Conservation (phyloP, 1,140 invertebrate genomes). For the Drosophila elegans region DNA sequence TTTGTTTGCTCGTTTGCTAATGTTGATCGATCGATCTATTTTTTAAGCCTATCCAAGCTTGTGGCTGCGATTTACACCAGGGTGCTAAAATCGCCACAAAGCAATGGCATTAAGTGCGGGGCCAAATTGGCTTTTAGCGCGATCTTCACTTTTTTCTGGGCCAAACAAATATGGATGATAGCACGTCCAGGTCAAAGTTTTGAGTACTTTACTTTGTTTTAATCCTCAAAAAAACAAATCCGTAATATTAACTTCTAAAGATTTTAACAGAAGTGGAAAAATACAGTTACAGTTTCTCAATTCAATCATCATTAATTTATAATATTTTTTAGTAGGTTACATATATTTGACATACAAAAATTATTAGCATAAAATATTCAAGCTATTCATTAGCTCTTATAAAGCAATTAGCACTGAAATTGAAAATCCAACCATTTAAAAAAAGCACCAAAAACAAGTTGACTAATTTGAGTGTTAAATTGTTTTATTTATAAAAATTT, state of each 20-base stretch:
- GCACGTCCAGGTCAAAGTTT: neutral
- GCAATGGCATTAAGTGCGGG: slow-evolving; percentile 34
- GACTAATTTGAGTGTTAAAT: no score
- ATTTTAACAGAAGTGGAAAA: no score
- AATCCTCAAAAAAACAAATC: no score
- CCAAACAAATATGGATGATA: slow-evolving; percentile 20
- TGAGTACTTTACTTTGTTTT: slow-evolving; percentile 48
- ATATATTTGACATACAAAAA: no score
- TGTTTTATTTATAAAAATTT: no score
- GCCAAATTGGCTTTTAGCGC: slow-evolving; percentile 57
- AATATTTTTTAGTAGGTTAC: no score
- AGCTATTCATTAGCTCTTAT: neutral
- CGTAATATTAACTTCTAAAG: no score
- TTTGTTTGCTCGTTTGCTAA: slow-evolving; percentile 32
- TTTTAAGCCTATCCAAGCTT: slow-evolving; percentile 35
- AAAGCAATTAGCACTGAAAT: neutral
- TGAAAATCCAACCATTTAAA: no score
- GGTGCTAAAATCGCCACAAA: slow-evolving; percentile 41
- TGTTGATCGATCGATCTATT: slow-evolving; percentile 41
- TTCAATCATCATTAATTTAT: no score
- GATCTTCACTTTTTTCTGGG: slow-evolving; percentile 19
- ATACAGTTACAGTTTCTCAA: no score
- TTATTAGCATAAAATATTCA: neutral
- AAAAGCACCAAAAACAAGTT: no score
- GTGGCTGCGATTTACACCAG: slow-evolving; percentile 48